A percentile compares a stretch with the other conserved stretches of the same genome.
phyloP scores from a whole-genome alignment of 2,888 invertebrate species.

The Cloeon dipterum region DNA sequence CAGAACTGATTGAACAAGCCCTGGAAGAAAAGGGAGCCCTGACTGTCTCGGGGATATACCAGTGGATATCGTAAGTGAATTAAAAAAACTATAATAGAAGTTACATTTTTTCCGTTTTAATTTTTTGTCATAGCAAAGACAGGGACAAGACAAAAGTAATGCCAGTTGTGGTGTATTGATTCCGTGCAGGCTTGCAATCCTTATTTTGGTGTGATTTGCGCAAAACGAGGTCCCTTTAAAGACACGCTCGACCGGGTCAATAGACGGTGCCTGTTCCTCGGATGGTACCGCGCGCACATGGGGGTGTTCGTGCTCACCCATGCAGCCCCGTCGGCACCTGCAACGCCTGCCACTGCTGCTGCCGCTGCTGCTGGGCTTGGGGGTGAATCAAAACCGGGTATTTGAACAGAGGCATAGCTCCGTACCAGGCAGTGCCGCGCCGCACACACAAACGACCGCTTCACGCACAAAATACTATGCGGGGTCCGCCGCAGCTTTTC shows the following conservation, averaged over 20 bases:
- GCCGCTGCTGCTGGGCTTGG: not conserved
- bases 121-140: no score
- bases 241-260: conserved; percentile 11
- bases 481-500: no score
- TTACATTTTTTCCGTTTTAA: no score
- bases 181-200: no score
- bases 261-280: conserved; percentile 19
- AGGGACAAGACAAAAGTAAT: no score
- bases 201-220: not conserved
- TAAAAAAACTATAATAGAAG: no score
- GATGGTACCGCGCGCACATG: conserved; percentile 7
- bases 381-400: not conserved
- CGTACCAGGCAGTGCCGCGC: not conserved
- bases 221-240: not conserved
- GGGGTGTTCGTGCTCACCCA: not conserved
- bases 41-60: conserved; percentile 76
- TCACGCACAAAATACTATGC: no score
- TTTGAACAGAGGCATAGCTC: not conserved
- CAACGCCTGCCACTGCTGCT: no score
- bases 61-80: conserved; percentile 76
- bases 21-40: conserved; percentile 64
- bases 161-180: no score
- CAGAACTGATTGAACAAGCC: conserved; percentile 73
- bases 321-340: not conserved
- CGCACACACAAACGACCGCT: not conserved